Base-by-base conservation (phyloP, 1,140 invertebrate species). In the Paramacrobiotus metropolitanus region DNA sequence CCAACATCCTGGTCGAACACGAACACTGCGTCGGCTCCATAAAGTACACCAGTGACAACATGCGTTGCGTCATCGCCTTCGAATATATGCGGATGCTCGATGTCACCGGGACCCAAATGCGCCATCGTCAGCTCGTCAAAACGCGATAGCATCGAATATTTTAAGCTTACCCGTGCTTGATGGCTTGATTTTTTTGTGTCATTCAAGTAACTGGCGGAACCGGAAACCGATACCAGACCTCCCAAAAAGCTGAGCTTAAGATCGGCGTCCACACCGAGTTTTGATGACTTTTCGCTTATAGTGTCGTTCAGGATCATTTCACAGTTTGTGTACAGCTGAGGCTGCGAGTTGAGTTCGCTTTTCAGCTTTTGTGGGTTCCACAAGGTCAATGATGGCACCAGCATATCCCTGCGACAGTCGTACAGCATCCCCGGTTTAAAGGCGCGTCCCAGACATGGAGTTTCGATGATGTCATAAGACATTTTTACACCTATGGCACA, bases 381-480 rank as follows among this genome's bases (percentile, higher is more conserved):
- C 34, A 40, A 40, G n/a, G 34, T 40, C 9, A 40, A 15, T 40
- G 9, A 9, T 9, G 34, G 34, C 9, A 40, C n/a, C 9, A n/a
- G 34, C 34, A 15, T 40, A 40, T 40, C 34, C 9, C 9, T 15
- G 9, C 34, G 34, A 9, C 9, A 9, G 34, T 40, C 34, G 34
- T 40, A 40, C 34, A 40, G 34, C 34, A 40, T 40, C 9, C 34
- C 34, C 34, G n/a, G 34, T 15, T 40, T 9, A 40, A 40, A 40
- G n/a, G 9, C n/a, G 9, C 34, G 34, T 15, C 34, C 34, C 34
- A 40, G 9, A n/a, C 9, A 9, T 40, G 34, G n/a, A n/a, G n/a
- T 40, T 40, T 40, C 34, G 34, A 40, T 9, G 34, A 40, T 99
- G 80, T n/a, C n/a, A n/a, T n/a, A n/a, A n/a, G n/a, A n/a, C n/a